These are phyloP conservation scores for Holothuria scabra DNA, from an alignment of 53 echinoderm and acorn worm genomes.

Conservation along the genomic window DNA sequence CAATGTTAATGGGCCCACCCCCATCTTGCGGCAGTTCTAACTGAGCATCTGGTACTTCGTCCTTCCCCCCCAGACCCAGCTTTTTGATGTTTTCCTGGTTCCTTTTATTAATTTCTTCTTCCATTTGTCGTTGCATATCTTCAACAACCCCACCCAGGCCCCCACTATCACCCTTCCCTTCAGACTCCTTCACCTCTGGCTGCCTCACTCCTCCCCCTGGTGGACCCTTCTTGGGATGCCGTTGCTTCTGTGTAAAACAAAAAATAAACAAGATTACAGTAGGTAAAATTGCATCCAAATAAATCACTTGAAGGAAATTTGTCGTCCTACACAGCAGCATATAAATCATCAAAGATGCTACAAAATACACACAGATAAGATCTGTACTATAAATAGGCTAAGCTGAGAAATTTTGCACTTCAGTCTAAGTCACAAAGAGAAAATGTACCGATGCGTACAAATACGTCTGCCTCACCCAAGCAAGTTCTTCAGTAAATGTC, in stretches of 20 bases:
- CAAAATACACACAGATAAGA: too few species aligned
- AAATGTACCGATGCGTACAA: too few species aligned
- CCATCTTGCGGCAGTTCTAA: constrained; percentile 14
- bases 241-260: neutral
- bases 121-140: constrained; percentile 29
- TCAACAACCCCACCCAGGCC: neutral
- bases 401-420: too few species aligned
- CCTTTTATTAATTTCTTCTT: constrained; percentile 21
- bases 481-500: too few species aligned
- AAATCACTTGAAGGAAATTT: too few species aligned
- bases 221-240: constrained; percentile 36
- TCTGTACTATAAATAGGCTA: too few species aligned
- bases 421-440: too few species aligned
- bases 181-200: constrained; percentile 16
- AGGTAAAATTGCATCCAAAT: too few species aligned
- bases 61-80: constrained; percentile 25
- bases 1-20: constrained; percentile 8
- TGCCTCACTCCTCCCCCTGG: constrained; percentile 1
- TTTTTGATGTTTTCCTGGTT: constrained; percentile 6
- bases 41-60: constrained; percentile 25
- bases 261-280: too few species aligned
- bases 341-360: too few species aligned
- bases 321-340: too few species aligned
- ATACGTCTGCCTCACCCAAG: too few species aligned
- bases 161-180: neutral